A percentile compares a stretch with the other conserved stretches of the same genome.
Conservation (phyloP, 2,113 vertebrate genomes). For the Scomber japonicus region DNA sequence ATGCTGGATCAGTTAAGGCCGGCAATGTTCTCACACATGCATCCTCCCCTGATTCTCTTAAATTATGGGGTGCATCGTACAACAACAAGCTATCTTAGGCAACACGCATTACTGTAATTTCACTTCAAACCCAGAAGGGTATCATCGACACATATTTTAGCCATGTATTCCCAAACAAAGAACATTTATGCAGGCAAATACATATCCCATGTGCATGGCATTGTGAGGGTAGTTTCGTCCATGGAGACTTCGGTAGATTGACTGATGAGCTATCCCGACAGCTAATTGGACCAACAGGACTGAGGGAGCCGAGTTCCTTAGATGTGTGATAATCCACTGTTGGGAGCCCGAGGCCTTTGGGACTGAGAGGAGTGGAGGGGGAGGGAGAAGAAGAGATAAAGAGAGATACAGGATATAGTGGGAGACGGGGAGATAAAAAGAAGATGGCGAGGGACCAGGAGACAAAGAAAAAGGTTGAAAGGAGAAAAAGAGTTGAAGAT, state of each 20-base stretch:
- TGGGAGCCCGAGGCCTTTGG: conserved; percentile 62
- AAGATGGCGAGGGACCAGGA: conserved; percentile 40
- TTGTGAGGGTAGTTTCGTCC: neutral
- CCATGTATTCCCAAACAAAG: conserved; percentile 12
- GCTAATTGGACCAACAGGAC: conserved; percentile 69
- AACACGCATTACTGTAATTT: conserved; percentile 40
- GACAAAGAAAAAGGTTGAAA: conserved; percentile 39
- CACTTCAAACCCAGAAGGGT: conserved; percentile 16
- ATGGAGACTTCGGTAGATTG: conserved; percentile 7
- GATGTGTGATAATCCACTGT: conserved; percentile 74
- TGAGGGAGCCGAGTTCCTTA: conserved; percentile 56
- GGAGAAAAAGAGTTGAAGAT: conserved; percentile 27
- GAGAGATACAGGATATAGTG: conserved; percentile 43
- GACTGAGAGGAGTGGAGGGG: conserved; percentile 39
- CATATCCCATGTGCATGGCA: conserved; percentile 5
- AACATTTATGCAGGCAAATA: conserved; percentile 20
- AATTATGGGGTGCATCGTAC: conserved; percentile 44
- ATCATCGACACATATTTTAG: conserved; percentile 27
- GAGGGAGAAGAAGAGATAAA: conserved; percentile 32
- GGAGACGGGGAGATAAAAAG: conserved; percentile 50
- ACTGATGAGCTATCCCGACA: conserved; percentile 29
- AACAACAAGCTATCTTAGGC: conserved; percentile 51
- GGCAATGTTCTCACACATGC: conserved; percentile 24
- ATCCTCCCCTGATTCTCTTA: conserved; percentile 15
- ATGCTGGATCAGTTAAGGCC: conserved; percentile 42